A percentile compares a stretch with the other conserved stretches of the same genome.
These are phyloP conservation scores for Perccottus glenii DNA, from an alignment of 2,113 vertebrate species.

Conservation along the genomic window DNA sequence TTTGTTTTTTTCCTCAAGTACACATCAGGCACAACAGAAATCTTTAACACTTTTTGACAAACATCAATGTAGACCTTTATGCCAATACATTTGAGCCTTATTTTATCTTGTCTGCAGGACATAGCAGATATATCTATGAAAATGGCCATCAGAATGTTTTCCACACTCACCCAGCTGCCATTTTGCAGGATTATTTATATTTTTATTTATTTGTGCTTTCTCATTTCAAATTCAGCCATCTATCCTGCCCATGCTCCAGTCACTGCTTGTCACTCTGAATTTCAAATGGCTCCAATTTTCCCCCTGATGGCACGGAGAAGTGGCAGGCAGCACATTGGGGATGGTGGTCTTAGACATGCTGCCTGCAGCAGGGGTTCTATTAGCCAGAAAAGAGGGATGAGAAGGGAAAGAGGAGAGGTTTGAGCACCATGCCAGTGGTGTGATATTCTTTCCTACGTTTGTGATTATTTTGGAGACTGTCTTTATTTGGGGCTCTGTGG, in stretches of 20 bases:
- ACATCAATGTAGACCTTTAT: conserved; percentile 42
- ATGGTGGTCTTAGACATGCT: conserved; percentile 68
- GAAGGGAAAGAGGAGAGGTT: conserved; percentile 69
- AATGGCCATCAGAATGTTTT: conserved; percentile 66
- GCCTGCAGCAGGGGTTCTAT: conserved; percentile 87
- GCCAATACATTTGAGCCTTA: conserved; percentile 37
- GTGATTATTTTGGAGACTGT: conserved; percentile 83
- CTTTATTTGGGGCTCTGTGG: conserved; percentile 83
- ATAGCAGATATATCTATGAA: conserved; percentile 44
- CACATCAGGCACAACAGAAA: conserved; percentile 49
- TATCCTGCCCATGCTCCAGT: conserved; percentile 67
- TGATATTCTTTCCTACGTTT: conserved; percentile 75
- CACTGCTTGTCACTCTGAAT: conserved; percentile 77
- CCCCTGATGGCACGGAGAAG: conserved; percentile 87
- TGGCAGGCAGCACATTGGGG: conserved; percentile 83
- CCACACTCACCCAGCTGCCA: conserved; percentile 55
- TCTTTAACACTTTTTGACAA: conserved; percentile 33
- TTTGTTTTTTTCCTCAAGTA: conserved; percentile 75
- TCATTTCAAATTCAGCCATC: conserved; percentile 65
- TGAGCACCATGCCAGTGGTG: conserved; percentile 85
- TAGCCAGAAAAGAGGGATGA: conserved; percentile 75
- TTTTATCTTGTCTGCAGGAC: conserved; percentile 62
- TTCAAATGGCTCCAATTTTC: conserved; percentile 86
- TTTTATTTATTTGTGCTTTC: conserved; percentile 63
- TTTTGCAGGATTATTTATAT: conserved; percentile 60